Percentiles rank a stretch among this genome's conserved stretches.
Evolutionary conservation across 2,888 invertebrate genomes (phyloP).

Genomic region (Drosophila anomelani): DNA sequence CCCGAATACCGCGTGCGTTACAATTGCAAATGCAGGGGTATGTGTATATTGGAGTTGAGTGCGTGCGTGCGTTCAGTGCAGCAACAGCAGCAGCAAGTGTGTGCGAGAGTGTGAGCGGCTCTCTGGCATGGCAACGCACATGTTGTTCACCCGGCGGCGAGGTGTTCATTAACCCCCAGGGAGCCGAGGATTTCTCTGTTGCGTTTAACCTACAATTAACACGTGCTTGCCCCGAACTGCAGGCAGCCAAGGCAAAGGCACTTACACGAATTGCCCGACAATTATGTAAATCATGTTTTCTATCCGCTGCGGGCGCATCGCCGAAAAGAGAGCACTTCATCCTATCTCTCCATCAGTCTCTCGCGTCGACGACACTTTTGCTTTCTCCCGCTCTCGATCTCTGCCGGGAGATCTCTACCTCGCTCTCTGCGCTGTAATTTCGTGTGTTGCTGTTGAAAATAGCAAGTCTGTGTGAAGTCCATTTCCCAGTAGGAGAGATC

Average conservation of each 20-base stretch:
- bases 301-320: slow-evolving; percentile 18
- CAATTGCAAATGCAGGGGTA: slow-evolving; percentile 41
- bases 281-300: slow-evolving; percentile 79
- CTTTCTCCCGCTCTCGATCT: slow-evolving; percentile 26
- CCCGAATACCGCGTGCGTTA: slow-evolving; percentile 50
- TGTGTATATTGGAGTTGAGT: slow-evolving; percentile 26
- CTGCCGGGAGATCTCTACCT: background rate
- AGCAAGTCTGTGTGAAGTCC: slow-evolving; percentile 51
- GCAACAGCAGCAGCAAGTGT: slow-evolving; percentile 22
- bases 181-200: slow-evolving; percentile 50
- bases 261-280: slow-evolving; percentile 23
- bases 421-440: slow-evolving; percentile 46
- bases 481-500: slow-evolving; percentile 15
- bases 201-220: slow-evolving; percentile 81
- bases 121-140: slow-evolving; percentile 57
- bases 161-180: slow-evolving; percentile 78
- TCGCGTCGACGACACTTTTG: slow-evolving; percentile 14
- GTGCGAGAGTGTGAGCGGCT: slow-evolving; percentile 37
- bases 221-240: slow-evolving; percentile 72
- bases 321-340: slow-evolving; percentile 6
- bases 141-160: slow-evolving; percentile 54
- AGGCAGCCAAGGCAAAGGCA: slow-evolving; percentile 33
- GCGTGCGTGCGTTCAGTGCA: slow-evolving; percentile 23
- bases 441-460: slow-evolving; percentile 55
- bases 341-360: slow-evolving; percentile 15